Conservation (phyloP, 2,888 invertebrate species). For the Synergus gifuensis region DNA sequence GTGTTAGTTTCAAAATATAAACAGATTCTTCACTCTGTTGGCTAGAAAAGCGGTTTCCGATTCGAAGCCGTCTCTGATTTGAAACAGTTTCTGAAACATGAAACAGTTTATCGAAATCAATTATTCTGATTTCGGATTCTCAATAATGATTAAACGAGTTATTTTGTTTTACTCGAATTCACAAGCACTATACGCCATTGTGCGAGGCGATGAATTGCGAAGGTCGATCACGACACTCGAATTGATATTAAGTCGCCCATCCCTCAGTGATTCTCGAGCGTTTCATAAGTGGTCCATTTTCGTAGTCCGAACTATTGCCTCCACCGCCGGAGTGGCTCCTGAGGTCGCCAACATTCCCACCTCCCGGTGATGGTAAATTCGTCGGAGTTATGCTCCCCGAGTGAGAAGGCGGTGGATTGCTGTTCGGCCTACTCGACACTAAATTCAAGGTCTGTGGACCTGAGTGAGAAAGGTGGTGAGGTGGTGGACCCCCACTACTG, state of each 20-base stretch:
- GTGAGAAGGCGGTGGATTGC: slow-evolving; percentile 75
- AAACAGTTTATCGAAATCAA: slow-evolving; percentile 1
- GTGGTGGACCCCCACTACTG: slow-evolving; percentile 68
- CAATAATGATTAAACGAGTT: slow-evolving; percentile 52
- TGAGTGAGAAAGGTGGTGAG: slow-evolving; percentile 71
- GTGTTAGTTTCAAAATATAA: slow-evolving; percentile 65
- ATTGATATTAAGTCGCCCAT: slow-evolving; percentile 90
- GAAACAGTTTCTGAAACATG: slow-evolving; percentile 26
- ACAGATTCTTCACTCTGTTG: slow-evolving; percentile 49
- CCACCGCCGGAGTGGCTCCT: slow-evolving; percentile 79
- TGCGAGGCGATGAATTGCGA: slow-evolving; percentile 56
- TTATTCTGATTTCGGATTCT: slow-evolving; percentile 12
- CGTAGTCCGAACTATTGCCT: slow-evolving; percentile 81
- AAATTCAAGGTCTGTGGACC: slow-evolving; percentile 71
- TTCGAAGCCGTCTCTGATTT: slow-evolving; percentile 27
- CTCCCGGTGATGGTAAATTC: slow-evolving; percentile 84
- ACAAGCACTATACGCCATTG: slow-evolving; percentile 68
- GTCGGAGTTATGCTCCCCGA: slow-evolving; percentile 91
- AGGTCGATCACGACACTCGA: slow-evolving; percentile 14
- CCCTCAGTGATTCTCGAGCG: slow-evolving; percentile 92
- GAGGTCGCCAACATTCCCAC: slow-evolving; percentile 78
- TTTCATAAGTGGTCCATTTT: slow-evolving; percentile 85
- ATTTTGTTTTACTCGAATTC: slow-evolving; percentile 56
- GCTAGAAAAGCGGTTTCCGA: slow-evolving; percentile 34
- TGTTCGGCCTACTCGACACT: slow-evolving; percentile 73